Base-by-base conservation (phyloP, 2,797 vertebrate species). In the Calcarius lapponicus region DNA sequence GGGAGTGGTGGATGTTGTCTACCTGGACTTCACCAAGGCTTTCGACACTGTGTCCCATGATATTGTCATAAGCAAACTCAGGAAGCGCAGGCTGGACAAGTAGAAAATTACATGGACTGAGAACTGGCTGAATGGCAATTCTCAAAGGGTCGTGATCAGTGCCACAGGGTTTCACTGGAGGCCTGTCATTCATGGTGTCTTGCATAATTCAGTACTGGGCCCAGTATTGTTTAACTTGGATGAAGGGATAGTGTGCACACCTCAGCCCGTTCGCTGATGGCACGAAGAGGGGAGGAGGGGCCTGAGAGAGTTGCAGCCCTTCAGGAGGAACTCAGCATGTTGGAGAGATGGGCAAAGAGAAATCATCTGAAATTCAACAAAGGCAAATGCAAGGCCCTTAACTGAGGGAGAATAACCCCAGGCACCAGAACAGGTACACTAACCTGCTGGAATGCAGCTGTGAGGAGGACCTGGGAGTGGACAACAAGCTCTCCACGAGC, bases 191-290 rank as follows among this genome's bases (percentile, higher is more conserved):
- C 22, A 8, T 16, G 31, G 10, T 34, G 40, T 32, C 18, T 45
- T 3, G 1, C 34, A 61, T 34, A 21, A 26, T 26, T 53, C 76
- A 67, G 7, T 17, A 67, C 26, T 13, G 34, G 10, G 26, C 22
- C 47, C 6, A 3, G 40, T 5, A 48, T 2, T 47, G 24, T 38
- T 60, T 19, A 34, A 40, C 20, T 47, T 8, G 4, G 48, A 28
- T 48, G 31, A 48, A 48, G 34, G 54, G 26, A 14, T 11, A 12
- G 20, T 38, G 17, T 7, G 20, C 17, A n/a, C 25, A 25, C 12
- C 31, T 69, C 56, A 48, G 25, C 34, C 26, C 1, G 0, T 47
- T 21, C 0, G 0, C 17, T 70, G 16, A 11, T 34, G 25, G 22
- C 17, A 56, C 25, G 32, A 64, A 31, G 25, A 12, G 10, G 21